Evolutionary conservation across 1,140 invertebrate species (phyloP), one percentile per base, ranked within the genome.

Genomic region (Helicoverpa armigera): DNA sequence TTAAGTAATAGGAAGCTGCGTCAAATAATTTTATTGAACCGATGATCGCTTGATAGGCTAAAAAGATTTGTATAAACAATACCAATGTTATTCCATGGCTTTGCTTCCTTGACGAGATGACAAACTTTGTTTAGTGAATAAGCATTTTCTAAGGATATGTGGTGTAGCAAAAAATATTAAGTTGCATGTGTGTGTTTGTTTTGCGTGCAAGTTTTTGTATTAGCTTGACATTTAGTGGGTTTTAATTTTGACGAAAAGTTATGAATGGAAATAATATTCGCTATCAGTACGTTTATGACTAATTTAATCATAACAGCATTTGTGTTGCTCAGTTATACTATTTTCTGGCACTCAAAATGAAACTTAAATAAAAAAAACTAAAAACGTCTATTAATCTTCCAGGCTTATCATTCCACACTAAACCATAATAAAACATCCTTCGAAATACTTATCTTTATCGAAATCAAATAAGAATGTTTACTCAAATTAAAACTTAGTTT

Each of bases 401-500:
- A 10, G n/a, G 35, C 35, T 48, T 67, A 13, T 13, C 0, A n/a
- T 35, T 18, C 63, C 31, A 67, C 5, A 48, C 14, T 14, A 35
- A 35, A 13, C 13, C 61, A 48, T 16, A 58, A 58, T 14, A 11
- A 58, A 16, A 43, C 23, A 18, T 23, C 3, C 9, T 16, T 50
- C 7, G 58, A 56, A 73, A 16, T 16, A 11, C 14, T 43, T 16
- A 73, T 73, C 70, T 73, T 73, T 56, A 73, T 43, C 18, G 56
- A 43, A 76, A 76, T 61, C 73, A 76, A 76, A 76, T 76, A 76
- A 63, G 73, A 63, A 63, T 76, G 73, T 76, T 76, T 76, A 76
- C 48, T 35, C 58, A 76, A 76, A 76, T 76, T 76, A 63, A 76
- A 76, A 61, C 43, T 63, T 50, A 14, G 73, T 76, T 76, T 76